Evolutionary conservation across 1,140 invertebrate genomes (phyloP).

Genomic region (Sitophilus oryzae): DNA sequence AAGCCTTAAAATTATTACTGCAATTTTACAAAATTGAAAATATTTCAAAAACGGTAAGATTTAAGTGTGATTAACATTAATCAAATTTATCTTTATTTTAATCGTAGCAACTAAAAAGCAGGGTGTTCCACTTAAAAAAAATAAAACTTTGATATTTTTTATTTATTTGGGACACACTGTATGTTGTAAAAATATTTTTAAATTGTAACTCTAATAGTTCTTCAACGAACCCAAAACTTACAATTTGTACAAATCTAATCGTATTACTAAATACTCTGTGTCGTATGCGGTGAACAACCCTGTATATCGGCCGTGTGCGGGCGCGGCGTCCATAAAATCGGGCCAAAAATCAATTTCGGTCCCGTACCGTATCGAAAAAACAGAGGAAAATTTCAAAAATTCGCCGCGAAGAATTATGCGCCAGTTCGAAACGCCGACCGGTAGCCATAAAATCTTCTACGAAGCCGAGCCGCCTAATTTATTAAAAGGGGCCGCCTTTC

Average conservation of each 20-base stretch:
- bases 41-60: too few species aligned
- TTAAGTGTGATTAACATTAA: too few species aligned
- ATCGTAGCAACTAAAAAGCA: too few species aligned
- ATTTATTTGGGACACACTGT: too few species aligned
- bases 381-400: neutral
- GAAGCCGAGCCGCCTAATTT: neutral
- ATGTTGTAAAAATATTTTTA: neutral
- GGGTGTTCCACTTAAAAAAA: too few species aligned
- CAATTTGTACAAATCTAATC: neutral
- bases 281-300: neutral
- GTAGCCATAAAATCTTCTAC: neutral
- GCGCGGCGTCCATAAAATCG: neutral
- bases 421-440: neutral
- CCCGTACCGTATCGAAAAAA: too few species aligned
- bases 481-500: neutral
- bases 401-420: neutral
- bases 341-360: neutral
- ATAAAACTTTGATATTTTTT: too few species aligned
- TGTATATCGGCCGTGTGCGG: neutral
- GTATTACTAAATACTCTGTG: neutral
- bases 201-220: neutral
- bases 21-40: too few species aligned
- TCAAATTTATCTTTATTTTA: too few species aligned
- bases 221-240: neutral
- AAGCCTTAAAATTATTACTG: too few species aligned